Conservation (phyloP, 2,888 invertebrate species). For the Aphidius colemani region DNA sequence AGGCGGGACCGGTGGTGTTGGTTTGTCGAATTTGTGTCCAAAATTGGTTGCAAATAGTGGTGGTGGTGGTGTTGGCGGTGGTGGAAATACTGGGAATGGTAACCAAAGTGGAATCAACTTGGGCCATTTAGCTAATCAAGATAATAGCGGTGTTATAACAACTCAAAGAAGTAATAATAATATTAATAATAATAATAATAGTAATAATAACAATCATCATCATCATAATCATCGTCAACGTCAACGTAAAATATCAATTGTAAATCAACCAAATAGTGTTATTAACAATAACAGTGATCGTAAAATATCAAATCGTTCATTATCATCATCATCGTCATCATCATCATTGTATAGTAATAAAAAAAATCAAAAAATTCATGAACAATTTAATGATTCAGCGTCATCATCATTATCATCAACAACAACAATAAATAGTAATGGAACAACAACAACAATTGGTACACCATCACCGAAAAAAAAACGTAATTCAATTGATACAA, state of each 20-base stretch:
- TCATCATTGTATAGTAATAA: constrained; percentile 39
- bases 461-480: constrained; percentile 52
- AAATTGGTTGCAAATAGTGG: constrained; percentile 55
- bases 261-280: constrained; percentile 48
- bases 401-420: too few species aligned
- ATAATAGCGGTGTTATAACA: constrained; percentile 48
- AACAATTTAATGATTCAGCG: too few species aligned
- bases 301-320: constrained; percentile 23
- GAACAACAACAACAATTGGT: constrained; percentile 42
- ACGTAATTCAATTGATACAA: constrained; percentile 38
- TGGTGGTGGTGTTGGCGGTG: constrained; percentile 44
- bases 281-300: constrained; percentile 26
- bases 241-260: constrained; percentile 53
- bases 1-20: constrained; percentile 52
- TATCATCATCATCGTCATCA: constrained; percentile 39
- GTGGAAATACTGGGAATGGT: constrained; percentile 29
- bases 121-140: constrained; percentile 56
- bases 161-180: constrained; percentile 41
- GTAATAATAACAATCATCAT: too few species aligned
- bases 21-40: constrained; percentile 56
- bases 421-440: constrained; percentile 50
- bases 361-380: constrained; percentile 39
- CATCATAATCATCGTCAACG: constrained; percentile 45
- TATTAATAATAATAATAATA: too few species aligned
- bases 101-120: constrained; percentile 51